Percentiles rank a stretch among this genome's conserved stretches.
Conservation (phyloP, 2,888 invertebrate species). For the Cryptus armator region DNA sequence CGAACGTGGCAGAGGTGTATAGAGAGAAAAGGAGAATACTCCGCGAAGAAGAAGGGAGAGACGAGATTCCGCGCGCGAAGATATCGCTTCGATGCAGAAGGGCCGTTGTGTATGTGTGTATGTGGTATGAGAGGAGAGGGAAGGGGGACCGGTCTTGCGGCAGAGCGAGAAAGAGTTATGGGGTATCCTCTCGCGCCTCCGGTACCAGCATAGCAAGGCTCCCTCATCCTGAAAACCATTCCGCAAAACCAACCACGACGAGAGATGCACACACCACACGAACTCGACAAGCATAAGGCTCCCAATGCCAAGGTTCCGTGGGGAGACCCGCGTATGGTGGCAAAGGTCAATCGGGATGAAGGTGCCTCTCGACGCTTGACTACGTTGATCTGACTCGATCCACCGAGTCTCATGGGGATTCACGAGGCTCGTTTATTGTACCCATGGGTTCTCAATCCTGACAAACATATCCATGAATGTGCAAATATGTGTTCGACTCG, state of each 20-base stretch:
- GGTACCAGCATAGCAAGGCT: conserved; percentile 36
- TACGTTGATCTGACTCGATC: conserved; percentile 64
- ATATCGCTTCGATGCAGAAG: conserved; percentile 47
- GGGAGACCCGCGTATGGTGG: conserved; percentile 64
- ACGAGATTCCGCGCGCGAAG: conserved; percentile 33
- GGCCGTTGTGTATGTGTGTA: conserved; percentile 31
- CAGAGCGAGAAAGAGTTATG: conserved; percentile 69
- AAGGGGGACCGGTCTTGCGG: conserved; percentile 70
- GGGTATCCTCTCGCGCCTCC: conserved; percentile 64
- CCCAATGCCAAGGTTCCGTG: conserved; percentile 70
- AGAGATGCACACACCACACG: conserved; percentile 37
- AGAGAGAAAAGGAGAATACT: conserved; percentile 35
- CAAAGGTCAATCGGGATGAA: conserved; percentile 69
- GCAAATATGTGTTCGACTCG: neutral
- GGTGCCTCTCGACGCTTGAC: conserved; percentile 65
- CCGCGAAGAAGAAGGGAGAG: conserved; percentile 46
- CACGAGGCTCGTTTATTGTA: conserved; percentile 63
- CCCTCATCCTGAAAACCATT: conserved; percentile 67
- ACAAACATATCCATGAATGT: neutral
- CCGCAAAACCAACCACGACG: conserved; percentile 40
- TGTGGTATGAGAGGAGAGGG: conserved; percentile 32
- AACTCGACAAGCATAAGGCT: conserved; percentile 41
- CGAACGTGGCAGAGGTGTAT: conserved; percentile 17
- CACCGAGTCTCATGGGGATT: conserved; percentile 61
- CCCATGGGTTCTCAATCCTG: conserved; percentile 52